Base-by-base conservation (phyloP, 2,888 invertebrate genomes). In the Petrophora chlorosata region DNA sequence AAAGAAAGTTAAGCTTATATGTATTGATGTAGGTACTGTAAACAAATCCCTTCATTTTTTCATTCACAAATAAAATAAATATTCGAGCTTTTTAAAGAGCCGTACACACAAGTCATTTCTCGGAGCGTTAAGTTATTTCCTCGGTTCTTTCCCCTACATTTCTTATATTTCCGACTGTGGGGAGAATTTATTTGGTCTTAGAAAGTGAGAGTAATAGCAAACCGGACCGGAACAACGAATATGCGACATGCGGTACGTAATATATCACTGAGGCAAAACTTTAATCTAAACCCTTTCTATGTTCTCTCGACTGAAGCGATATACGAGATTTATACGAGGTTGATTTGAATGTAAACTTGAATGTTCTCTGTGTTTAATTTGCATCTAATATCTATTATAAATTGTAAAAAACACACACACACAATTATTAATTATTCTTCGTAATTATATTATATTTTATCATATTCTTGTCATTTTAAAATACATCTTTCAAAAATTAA, bases 151-250 rank as follows among this genome's bases (percentile, higher is more conserved):
- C 58, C 63, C 57, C 54, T 61, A 53, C 70, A 69, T 73, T 76
- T 72, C 73, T 73, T 79, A 76, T 79, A 76, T 79, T 76, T 78
- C 70, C 73, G 70, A 56, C 67, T 66, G 58, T 63, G 59, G 61
- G 61, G 65, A 64, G 73, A 74, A 81, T 79, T 77, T 82, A 81
- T 79, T 74, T 78, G 68, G 65, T 61, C 70, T 69, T 67, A 62
- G 70, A 74, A 73, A 76, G 70, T 70, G 67, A 67, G 69, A 75
- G 76, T 72, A 67, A 74, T 76, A 72, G 68, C 65, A 63, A 63
- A 68, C 71, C 65, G 75, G 74, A 73, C 71, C 73, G 70, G 63
- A 70, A 73, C 63, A 67, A 65, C 65, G 71, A 73, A 72, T 73
- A 73, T 68, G 73, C 72, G 76, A 76, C 78, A 74, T 65, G 65